phyloP scores from a whole-genome alignment of 2,797 vertebrate species.

The Geotrypetes seraphini region DNA sequence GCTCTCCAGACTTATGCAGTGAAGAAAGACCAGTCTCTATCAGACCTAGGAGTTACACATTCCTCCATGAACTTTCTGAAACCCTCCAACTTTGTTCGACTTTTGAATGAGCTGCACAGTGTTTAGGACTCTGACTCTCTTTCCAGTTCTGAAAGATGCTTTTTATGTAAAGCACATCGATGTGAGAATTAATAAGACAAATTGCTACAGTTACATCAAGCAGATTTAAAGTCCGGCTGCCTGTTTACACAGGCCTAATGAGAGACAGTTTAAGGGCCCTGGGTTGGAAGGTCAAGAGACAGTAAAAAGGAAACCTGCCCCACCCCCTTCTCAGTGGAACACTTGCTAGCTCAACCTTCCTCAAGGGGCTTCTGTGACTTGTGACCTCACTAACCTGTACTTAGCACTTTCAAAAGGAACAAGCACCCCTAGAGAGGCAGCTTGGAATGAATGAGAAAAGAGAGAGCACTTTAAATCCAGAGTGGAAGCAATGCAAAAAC shows the following conservation, averaged over 20 bases:
- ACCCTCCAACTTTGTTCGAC: too few species aligned
- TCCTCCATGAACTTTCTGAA: too few species aligned
- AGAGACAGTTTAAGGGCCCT: neutral
- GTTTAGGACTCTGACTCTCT: too few species aligned
- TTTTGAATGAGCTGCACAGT: too few species aligned
- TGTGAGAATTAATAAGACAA: rapidly evolving
- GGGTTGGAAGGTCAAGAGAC: conserved; percentile 6
- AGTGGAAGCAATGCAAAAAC: conserved; percentile 23
- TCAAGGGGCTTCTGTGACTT: conserved; percentile 70
- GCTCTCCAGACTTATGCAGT: too few species aligned
- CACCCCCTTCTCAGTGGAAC: conserved; percentile 13
- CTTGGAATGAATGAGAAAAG: conserved; percentile 47
- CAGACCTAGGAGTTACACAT: too few species aligned
- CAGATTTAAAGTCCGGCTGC: neutral
- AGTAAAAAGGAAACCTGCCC: conserved; percentile 17
- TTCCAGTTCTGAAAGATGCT: too few species aligned
- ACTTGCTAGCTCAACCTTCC: conserved; percentile 53
- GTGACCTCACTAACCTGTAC: conserved; percentile 72
- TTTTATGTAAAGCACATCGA: too few species aligned
- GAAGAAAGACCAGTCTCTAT: too few species aligned
- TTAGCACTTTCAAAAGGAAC: conserved; percentile 75
- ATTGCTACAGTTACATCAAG: neutral
- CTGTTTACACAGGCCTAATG: neutral
- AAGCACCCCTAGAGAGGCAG: conserved; percentile 49
- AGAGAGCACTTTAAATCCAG: too few species aligned